phyloP scores from a whole-genome alignment of 2,888 invertebrate species.

The Amblyjoppa proteus region DNA sequence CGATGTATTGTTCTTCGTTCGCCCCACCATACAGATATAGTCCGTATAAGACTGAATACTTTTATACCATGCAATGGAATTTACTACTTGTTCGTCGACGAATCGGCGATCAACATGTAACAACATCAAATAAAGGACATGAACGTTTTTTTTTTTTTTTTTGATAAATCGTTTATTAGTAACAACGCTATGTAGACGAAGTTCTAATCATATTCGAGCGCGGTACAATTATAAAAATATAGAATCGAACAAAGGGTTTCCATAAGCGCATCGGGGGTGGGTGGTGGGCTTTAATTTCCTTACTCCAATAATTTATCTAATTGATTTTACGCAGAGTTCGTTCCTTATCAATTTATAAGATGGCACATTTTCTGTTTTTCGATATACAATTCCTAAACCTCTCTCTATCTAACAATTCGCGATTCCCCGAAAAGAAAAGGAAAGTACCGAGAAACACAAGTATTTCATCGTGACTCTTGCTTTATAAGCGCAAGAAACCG shows the following conservation, averaged over 20 bases:
- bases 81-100: neutral
- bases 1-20: conserved; percentile 22
- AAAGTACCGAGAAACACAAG: neutral
- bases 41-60: conserved; percentile 41
- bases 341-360: conserved; percentile 31
- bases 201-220: conserved; percentile 46
- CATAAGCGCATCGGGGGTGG: conserved; percentile 39
- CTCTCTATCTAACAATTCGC: neutral
- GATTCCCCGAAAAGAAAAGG: neutral
- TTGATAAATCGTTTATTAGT: conserved; percentile 64
- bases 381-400: conserved; percentile 20
- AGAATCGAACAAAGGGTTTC: conserved; percentile 50
- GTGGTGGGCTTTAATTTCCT: conserved; percentile 6
- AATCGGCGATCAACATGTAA: neutral
- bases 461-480: neutral
- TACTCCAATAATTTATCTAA: conserved; percentile 57
- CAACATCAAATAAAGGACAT: conserved; percentile 40
- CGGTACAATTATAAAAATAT: conserved; percentile 69
- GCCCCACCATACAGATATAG: conserved; percentile 3
- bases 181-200: conserved; percentile 56
- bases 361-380: conserved; percentile 28
- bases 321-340: conserved; percentile 32
- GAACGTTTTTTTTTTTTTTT: conserved; percentile 8
- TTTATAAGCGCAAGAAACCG: conserved; percentile 6
- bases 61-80: conserved; percentile 29